These are phyloP conservation scores for Biston betularia DNA, from an alignment of 2,888 invertebrate species.

Conservation along the genomic window DNA sequence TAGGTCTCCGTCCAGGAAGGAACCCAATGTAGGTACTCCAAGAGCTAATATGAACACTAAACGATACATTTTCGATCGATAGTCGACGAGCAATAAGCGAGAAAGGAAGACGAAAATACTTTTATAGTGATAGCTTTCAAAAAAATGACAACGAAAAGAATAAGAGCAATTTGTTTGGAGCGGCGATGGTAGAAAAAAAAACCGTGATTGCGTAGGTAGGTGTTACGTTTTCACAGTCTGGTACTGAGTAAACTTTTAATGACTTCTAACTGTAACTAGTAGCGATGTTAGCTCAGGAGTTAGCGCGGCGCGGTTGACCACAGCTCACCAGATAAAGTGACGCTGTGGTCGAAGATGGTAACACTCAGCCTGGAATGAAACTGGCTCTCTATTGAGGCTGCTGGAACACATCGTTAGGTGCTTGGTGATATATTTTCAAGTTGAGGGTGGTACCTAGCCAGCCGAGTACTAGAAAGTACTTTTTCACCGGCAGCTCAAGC, in stretches of 20 bases:
- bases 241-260: slow-evolving; percentile 28
- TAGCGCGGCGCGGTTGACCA: no score
- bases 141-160: slow-evolving; percentile 73
- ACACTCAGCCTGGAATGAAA: no score
- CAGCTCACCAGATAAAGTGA: no score
- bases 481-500: no score
- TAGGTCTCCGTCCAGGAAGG: slow-evolving; percentile 80
- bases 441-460: no score
- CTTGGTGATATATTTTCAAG: no score
- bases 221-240: slow-evolving; percentile 47
- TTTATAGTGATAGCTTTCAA: slow-evolving; percentile 81
- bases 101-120: slow-evolving; percentile 69
- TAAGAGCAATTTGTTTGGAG: slow-evolving; percentile 64
- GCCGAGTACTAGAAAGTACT: no score
- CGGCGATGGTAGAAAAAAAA: slow-evolving; percentile 49
- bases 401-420: no score
- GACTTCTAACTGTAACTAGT: slow-evolving; percentile 17
- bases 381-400: no score
- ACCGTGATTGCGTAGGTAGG: slow-evolving; percentile 52
- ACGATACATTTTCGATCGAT: slow-evolving; percentile 73
- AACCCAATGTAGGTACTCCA: slow-evolving; percentile 54
- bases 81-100: slow-evolving; percentile 71
- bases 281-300: no score
- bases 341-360: no score
- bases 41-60: slow-evolving; percentile 55